Percentiles rank a stretch among this genome's conserved stretches.
phyloP scores from a whole-genome alignment of 2,113 vertebrate species.

The Zosterops japonicus region DNA sequence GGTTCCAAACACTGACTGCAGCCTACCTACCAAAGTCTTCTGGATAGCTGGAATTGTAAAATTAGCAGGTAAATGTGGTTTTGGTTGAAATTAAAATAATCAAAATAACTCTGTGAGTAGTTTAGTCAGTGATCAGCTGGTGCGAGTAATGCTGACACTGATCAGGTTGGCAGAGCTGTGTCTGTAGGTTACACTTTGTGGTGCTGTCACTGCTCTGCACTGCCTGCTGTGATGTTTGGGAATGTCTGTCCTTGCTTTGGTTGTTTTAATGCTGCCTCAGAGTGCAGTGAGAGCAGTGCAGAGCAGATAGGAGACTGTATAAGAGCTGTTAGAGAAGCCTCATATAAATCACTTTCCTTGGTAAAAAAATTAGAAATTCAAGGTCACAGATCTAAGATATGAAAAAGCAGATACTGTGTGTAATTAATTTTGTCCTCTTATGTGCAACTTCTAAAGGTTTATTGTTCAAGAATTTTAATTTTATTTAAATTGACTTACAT shows the following conservation, averaged over 20 bases:
- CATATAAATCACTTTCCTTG: fast-evolving
- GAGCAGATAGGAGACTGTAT: neutral
- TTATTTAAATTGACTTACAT: neutral
- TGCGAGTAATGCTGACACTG: neutral
- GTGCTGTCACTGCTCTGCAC: neutral
- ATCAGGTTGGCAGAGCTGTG: neutral
- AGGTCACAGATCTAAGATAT: neutral
- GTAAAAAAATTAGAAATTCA: neutral
- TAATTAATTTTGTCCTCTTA: neutral
- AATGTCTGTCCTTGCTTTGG: neutral
- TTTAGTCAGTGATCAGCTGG: neutral
- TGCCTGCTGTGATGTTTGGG: neutral
- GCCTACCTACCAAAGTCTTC: conserved; percentile 91
- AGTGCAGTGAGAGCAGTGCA: neutral
- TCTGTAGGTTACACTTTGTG: neutral
- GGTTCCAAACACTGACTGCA: conserved; percentile 92
- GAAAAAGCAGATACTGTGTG: neutral
- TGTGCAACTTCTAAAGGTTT: neutral
- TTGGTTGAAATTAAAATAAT: neutral
- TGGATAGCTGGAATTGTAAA: conserved; percentile 96
- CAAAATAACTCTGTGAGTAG: neutral
- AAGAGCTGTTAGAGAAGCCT: neutral
- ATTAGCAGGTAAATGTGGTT: conserved; percentile 83
- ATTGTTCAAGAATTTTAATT: neutral
- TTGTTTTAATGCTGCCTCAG: neutral